phyloP scores from a whole-genome alignment of 2,113 vertebrate species.

The Phrynocephalus versicolor region DNA sequence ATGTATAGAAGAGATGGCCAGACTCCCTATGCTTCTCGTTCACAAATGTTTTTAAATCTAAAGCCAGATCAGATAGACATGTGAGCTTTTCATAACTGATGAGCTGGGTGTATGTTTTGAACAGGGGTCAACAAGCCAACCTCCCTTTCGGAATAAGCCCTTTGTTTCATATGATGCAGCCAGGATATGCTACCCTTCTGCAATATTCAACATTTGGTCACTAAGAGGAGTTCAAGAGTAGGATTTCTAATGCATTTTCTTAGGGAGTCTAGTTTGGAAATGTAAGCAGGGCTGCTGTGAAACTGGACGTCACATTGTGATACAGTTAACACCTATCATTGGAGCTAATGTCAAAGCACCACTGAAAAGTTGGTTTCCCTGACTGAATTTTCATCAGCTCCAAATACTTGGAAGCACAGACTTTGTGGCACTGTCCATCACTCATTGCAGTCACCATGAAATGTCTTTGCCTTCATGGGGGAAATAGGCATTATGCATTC shows the following conservation, averaged over 20 bases:
- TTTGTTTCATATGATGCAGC: background rate
- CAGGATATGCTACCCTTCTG: background rate
- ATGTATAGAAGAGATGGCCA: background rate
- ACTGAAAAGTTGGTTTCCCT: background rate
- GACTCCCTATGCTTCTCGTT: background rate
- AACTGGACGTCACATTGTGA: background rate
- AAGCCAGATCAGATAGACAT: background rate
- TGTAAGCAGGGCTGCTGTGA: background rate
- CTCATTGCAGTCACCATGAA: background rate
- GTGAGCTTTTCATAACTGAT: background rate
- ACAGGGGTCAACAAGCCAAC: background rate
- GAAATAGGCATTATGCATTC: slow-evolving; percentile 1
- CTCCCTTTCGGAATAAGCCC: background rate
- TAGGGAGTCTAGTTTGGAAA: background rate
- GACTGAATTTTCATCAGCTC: background rate
- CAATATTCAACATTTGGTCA: background rate
- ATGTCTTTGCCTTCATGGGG: background rate
- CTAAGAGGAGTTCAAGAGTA: background rate
- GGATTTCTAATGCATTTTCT: background rate
- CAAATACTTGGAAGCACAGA: background rate
- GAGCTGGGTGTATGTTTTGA: background rate
- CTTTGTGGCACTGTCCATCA: background rate
- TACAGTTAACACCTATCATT: background rate
- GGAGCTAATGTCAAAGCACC: background rate
- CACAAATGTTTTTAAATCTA: background rate